Evolutionary conservation across 2,113 vertebrate genomes (phyloP), one percentile per base, ranked within the genome.

Genomic region (Miniopterus natalensis): DNA sequence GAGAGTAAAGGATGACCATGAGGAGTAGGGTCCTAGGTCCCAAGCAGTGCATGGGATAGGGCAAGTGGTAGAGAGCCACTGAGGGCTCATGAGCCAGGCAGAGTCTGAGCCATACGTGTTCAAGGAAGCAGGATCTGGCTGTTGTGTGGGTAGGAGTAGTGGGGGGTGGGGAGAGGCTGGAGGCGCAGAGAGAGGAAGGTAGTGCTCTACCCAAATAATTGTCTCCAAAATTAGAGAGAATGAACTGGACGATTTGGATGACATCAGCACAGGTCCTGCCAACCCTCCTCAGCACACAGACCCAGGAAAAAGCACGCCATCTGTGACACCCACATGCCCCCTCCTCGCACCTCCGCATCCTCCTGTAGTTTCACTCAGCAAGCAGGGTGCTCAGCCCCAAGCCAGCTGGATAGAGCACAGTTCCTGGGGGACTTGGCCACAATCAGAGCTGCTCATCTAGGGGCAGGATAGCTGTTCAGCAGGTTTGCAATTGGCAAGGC

Each of bases 161-260:
- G 15, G 25, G 8, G 29, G 29, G 3, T 68, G 20, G 12, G 17
- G 61, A 55, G 55, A 88, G 18, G 92, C 59, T 70, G 27, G 77
- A 92, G 80, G 77, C 59, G 53, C 25, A 73, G 51, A 88, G 31
- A 59, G 47, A 29, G 51, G 84, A 61, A 84, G 49, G 63, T 68
- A 51, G 42, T 74, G 95, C 71, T 92, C 25, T 27, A 51, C 95
- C 83, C 66, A 95, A 96, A 75, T 95, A 93, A 96, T 95, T 96
- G 73, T 81, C 86, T 85, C 74, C 66, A 90, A 94, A 97, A 95
- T 96, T 77, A 96, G 88, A 66, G 65, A 75, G 63, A 95, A 97
- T 96, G 80, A 95, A 63, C 92, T 53, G 45, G 29, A 84, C 47
- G 70, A 29, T 94, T 71, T 90, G 65, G 61, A 93, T 97, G 97